Base-by-base conservation (phyloP, 2,888 invertebrate species). In the Acanthosoma haemorrhoidale region DNA sequence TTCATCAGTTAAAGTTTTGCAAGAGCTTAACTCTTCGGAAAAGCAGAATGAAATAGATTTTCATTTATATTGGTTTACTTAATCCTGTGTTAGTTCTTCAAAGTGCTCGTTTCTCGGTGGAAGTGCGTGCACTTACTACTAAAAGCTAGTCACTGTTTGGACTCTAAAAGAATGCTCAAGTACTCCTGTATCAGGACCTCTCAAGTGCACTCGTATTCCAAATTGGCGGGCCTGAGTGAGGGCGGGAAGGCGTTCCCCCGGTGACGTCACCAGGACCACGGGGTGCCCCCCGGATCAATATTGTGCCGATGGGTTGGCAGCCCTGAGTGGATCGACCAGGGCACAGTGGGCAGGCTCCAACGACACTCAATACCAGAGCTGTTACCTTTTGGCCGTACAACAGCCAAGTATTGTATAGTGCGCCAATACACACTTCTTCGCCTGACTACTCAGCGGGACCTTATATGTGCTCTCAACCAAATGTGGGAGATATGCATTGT, bases 401-500 rank as follows among this genome's bases (percentile, higher is more conserved):
- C 1, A 34, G 13, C n/a, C 38, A 1, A 4, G 31, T 8, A 16
- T 18, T 4, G 18, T 18, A n/a, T n/a, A n/a, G n/a, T n/a, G n/a
- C n/a, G n/a, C n/a, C n/a, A n/a, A n/a, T n/a, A n/a, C n/a, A n/a
- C n/a, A n/a, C n/a, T n/a, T n/a, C n/a, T n/a, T n/a, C 9, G 2
- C 2, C 16, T 39, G 11, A 41, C 18, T 15, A 41, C n/a, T 11
- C 11, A 1, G 3, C 2, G 2, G 11, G 18, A 21, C 11, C 21
- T 13, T n/a, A 13, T 67, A 57, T 67, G 67, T 67, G 18, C 15
- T 31, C 32, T 32, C 34, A 13, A 38, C 71, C 71, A 36, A 57
- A 73, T 73, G 73, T 68, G 57, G 70, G 68, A 71, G 69, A 69
- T 71, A 74, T 74, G 74, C 69, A 60, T 70, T 67, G 13, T 60